These are phyloP conservation scores for Ranitomeya imitator DNA, from an alignment of 2,113 vertebrate species.

Conservation along the genomic window DNA sequence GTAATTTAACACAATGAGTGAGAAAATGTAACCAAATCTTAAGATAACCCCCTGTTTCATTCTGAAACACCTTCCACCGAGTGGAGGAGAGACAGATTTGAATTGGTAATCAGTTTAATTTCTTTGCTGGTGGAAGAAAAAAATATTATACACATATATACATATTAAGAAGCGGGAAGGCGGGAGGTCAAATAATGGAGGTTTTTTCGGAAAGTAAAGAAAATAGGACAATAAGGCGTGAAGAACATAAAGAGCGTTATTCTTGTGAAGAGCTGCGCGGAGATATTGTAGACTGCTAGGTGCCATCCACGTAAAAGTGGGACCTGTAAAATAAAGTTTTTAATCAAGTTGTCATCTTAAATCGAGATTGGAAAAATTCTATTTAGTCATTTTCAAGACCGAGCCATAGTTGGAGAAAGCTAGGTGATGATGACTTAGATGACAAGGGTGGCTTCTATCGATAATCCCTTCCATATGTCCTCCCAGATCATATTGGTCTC, in stretches of 20 bases:
- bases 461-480: too few species aligned
- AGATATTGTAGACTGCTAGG: not conserved
- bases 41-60: constrained; percentile 90
- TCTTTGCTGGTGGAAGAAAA: constrained; percentile 71
- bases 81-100: constrained; percentile 76
- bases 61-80: constrained; percentile 84
- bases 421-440: not conserved
- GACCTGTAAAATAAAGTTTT: not conserved
- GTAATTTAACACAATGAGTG: constrained; percentile 97
- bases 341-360: not conserved
- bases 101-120: constrained; percentile 88
- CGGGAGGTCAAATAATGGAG: not conserved
- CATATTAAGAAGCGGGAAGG: constrained; percentile 16
- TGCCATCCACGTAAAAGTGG: too few species aligned
- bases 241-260: not conserved
- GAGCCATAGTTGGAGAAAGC: not conserved
- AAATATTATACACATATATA: constrained; percentile 58
- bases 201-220: not conserved
- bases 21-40: constrained; percentile 92
- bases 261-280: not conserved
- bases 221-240: constrained; percentile 11
- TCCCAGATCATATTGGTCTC: too few species aligned
- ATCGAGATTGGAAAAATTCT: not conserved
- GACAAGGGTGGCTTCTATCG: not conserved
- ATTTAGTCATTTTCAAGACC: not conserved